Evolutionary conservation across 2,888 invertebrate genomes (phyloP).

Genomic region (Archips xylosteana): DNA sequence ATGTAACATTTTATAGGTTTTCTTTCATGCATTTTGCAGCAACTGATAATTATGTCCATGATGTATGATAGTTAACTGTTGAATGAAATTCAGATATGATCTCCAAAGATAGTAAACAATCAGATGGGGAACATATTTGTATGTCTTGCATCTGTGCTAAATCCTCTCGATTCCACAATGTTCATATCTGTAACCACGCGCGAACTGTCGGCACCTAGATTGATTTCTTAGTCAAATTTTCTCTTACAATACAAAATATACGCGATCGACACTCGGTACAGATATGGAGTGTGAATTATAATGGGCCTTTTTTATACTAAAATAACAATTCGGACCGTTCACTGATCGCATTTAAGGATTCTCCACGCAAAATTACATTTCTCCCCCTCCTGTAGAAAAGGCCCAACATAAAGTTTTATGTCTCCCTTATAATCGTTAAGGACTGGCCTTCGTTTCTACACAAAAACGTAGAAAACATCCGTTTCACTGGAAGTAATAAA

Average conservation of each 20-base stretch:
- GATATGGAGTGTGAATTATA: constrained; percentile 78
- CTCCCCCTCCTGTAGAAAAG: constrained; percentile 41
- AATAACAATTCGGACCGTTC: constrained; percentile 31
- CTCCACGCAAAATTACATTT: constrained; percentile 34
- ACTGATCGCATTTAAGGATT: constrained; percentile 14
- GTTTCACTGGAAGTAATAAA: constrained; percentile 6
- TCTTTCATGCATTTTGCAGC: constrained; percentile 22
- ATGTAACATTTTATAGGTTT: neutral
- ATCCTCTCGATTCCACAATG: constrained; percentile 71
- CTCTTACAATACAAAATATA: constrained; percentile 55
- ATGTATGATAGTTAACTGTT: constrained; percentile 35
- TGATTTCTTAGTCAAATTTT: constrained; percentile 75
- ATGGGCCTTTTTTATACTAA: constrained; percentile 67
- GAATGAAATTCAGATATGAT: constrained; percentile 58
- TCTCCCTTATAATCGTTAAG: constrained; percentile 26
- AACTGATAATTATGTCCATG: constrained; percentile 36
- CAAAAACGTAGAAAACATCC: constrained; percentile 21
- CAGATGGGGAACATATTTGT: constrained; percentile 65
- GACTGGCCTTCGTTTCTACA: constrained; percentile 15
- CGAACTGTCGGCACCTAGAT: constrained; percentile 67
- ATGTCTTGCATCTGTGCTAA: constrained; percentile 57
- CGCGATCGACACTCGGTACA: constrained; percentile 67
- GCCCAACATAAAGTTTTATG: constrained; percentile 42
- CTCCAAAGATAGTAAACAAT: constrained; percentile 51
- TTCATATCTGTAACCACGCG: constrained; percentile 78